Evolutionary conservation across 1,140 invertebrate species (phyloP), one percentile per base, ranked within the genome.

Genomic region (Laodelphax striatellus): DNA sequence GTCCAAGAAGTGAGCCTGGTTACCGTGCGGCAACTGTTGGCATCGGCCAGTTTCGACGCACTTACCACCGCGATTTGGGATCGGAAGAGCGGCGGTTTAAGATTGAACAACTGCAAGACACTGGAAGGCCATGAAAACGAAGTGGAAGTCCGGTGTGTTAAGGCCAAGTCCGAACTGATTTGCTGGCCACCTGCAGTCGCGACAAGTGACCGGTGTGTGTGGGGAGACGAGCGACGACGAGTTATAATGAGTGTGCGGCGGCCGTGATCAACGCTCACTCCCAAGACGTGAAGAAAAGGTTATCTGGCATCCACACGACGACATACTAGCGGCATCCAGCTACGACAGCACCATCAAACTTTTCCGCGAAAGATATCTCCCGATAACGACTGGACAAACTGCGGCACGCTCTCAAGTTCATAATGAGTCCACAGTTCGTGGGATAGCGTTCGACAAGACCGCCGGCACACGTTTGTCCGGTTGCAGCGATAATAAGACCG

Each of bases 151-250:
- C 90, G 77, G 90, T 92, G 3, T 78, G 85, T 52, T 99, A n/a
- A 95, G 92, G 91, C 94, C 2, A 76, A 76, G 22, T 90, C 84
- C 52, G 97, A 95, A n/a, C n/a, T 0, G 80, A 86, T 50, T 80
- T 92, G 46, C 73, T 99, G 46, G 94, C 97, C 6, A 97, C 94
- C 1, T 99, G 96, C 72, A 93, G 94, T 65, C 77, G 97, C 60
- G 97, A 99, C 72, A 99, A 98, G 76, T 95, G n/a, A n/a, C n/a
- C 94, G 56, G 96, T 99, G 0, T 99, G 95, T 95, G 83, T 99
- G 59, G 97, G 97, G 94, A 97, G 79, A 84, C 87, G 2, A 80
- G 79, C 31, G 85, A 90, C 64, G 92, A 93, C 70, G 95, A 99
- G 68, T 98, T n/a, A n/a, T n/a, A n/a, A 92, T 73, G 94, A 98